Base-by-base conservation (phyloP, 2,888 invertebrate genomes). In the Sycophila texana region DNA sequence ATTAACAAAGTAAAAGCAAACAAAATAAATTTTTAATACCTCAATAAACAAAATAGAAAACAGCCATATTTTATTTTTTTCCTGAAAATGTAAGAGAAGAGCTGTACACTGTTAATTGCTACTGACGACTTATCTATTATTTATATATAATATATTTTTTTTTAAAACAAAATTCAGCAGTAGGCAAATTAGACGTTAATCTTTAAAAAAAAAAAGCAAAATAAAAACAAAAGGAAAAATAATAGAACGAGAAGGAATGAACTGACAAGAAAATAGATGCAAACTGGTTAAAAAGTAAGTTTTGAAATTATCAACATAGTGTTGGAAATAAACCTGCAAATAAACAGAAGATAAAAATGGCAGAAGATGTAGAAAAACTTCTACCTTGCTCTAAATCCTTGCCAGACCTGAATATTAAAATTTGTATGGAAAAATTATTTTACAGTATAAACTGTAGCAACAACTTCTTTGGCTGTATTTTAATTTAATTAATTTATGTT, bases 331-430 rank as follows among this genome's bases (percentile, higher is more conserved):
- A 60, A 72, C 71, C 57, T 79, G 30, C 53, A 61, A 20, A 60
- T 57, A 82, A 78, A 47, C 55, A 67, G 73, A 73, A 81, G 81
- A 76, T 66, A 76, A 65, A 82, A 82, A 79, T 79, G 82, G 55
- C 83, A 83, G 77, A 79, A 71, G 67, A 74, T 65, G 22, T 65
- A 65, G 72, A 14, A 63, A 53, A 84, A 84, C 84, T 84, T 88
- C 88, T 88, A 88, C 87, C 88, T 88, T 86, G 84, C 84, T 86
- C 86, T 88, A 88, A 84, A 89, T 89, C 88, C 88, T 88, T 86
- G 88, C 88, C 87, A 89, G 87, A 89, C 88, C 88, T 89, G 85
- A 86, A 87, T 84, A 84, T 84, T 79, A 20, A 20, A 77, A 75
- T 81, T 77, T 77, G 12, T 49, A 67, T 68, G 51, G 14, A 18